Conservation (phyloP, 2,797 vertebrate species). For the Sebastolobus altivelis region DNA sequence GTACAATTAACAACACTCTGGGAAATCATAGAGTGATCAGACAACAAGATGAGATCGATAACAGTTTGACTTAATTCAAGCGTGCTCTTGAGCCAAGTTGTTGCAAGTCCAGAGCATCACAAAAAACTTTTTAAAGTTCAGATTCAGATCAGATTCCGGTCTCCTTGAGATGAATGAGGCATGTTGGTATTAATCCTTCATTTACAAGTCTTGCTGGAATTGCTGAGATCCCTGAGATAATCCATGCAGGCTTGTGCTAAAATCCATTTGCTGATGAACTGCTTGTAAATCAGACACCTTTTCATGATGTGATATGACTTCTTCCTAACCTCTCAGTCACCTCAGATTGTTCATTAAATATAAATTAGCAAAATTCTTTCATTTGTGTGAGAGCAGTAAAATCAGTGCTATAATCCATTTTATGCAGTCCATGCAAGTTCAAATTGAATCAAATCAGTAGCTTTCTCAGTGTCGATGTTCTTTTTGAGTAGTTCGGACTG, state of each 20-base stretch:
- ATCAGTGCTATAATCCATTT: conserved; percentile 12
- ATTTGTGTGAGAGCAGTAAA: conserved; percentile 5
- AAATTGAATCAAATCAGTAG: neutral
- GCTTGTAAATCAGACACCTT: conserved; percentile 47
- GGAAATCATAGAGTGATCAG: conserved; percentile 3
- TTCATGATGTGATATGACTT: conserved; percentile 28
- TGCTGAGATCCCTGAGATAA: conserved; percentile 34
- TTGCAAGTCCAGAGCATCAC: neutral
- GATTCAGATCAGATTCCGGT: conserved; percentile 5
- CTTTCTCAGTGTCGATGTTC: conserved; percentile 5
- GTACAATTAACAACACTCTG: neutral
- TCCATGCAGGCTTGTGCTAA: neutral
- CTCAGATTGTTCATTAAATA: conserved; percentile 23
- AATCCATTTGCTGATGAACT: conserved; percentile 32
- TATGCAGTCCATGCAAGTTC: conserved; percentile 9
- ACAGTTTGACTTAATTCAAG: neutral
- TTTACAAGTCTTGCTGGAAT: conserved; percentile 44
- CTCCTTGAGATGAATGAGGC: conserved; percentile 46
- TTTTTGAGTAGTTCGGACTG: neutral
- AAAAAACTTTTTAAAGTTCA: neutral
- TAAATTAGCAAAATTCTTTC: neutral
- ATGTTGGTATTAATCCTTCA: conserved; percentile 47
- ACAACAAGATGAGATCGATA: neutral
- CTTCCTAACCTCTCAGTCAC: conserved; percentile 18
- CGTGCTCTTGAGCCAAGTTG: neutral